Conservation (phyloP, 1,140 invertebrate species). For the Temnothorax longispinosus region DNA sequence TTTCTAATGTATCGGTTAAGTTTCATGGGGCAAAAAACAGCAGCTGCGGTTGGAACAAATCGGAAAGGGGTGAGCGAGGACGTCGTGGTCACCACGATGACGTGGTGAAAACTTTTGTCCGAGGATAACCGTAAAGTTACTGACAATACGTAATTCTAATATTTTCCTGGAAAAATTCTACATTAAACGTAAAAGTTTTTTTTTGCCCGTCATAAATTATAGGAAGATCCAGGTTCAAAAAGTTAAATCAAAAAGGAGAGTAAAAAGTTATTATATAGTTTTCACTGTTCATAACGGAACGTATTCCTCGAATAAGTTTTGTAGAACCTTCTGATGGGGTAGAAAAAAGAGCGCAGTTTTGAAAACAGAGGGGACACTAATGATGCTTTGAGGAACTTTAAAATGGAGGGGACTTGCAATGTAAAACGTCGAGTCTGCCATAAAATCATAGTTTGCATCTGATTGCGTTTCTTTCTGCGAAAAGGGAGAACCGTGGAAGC, state of each 20-base stretch:
- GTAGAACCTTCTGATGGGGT: neutral
- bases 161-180: slow-evolving; percentile 28
- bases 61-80: neutral
- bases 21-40: slow-evolving; percentile 29
- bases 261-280: neutral
- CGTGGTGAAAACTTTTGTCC: neutral
- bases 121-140: slow-evolving; percentile 23
- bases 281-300: no score
- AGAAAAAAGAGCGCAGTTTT: neutral
- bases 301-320: neutral
- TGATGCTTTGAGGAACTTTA: slow-evolving; percentile 22
- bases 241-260: no score
- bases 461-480: neutral
- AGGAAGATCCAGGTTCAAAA: no score
- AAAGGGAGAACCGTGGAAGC: neutral
- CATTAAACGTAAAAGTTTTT: neutral
- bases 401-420: neutral
- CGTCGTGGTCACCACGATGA: neutral
- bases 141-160: neutral
- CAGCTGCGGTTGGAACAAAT: slow-evolving; percentile 22
- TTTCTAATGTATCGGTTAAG: slow-evolving; percentile 16
- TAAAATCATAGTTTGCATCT: neutral
- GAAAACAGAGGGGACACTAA: neutral
- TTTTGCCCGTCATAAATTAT: neutral
- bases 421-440: no score